phyloP scores from a whole-genome alignment of 2,113 vertebrate species.

The Notothenia rossii region DNA sequence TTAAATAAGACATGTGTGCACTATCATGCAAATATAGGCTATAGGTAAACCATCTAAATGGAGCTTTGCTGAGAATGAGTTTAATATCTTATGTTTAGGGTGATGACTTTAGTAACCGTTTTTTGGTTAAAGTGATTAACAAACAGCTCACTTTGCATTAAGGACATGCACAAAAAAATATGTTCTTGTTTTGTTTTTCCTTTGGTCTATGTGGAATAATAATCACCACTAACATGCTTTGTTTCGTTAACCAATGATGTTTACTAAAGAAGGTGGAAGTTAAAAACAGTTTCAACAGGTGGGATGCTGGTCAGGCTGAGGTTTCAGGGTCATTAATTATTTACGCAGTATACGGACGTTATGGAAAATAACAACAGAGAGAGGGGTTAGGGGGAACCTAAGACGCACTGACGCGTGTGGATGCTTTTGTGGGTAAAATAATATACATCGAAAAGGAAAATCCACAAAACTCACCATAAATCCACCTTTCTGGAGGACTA shows the following conservation, averaged over 20 bases:
- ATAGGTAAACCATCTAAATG: neutral
- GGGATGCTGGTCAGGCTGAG: conserved; percentile 71
- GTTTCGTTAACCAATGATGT: neutral
- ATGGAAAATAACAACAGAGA: conserved; percentile 78
- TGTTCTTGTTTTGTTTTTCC: neutral
- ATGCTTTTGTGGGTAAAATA: conserved; percentile 24
- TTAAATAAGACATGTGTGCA: neutral
- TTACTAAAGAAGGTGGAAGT: conserved; percentile 6
- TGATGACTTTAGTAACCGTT: too few relatives aligned
- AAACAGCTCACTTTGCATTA: neutral
- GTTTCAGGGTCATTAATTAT: conserved; percentile 84
- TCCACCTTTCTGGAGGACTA: neutral
- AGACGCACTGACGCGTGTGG: conserved; percentile 30
- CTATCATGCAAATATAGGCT: conserved; percentile 10
- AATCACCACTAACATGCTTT: neutral
- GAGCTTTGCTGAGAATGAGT: too few relatives aligned
- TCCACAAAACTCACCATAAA: neutral
- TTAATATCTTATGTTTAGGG: too few relatives aligned
- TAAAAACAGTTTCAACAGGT: conserved; percentile 74
- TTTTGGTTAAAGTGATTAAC: too few relatives aligned
- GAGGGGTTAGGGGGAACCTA: conserved; percentile 36
- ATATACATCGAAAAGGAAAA: conserved; percentile 6
- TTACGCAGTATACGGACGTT: conserved; percentile 71
- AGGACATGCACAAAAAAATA: neutral
- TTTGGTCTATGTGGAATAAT: neutral